A percentile compares a stretch with the other conserved stretches of the same genome.
Conservation (phyloP, 2,113 vertebrate genomes). For the Melanerpes formicivorus region DNA sequence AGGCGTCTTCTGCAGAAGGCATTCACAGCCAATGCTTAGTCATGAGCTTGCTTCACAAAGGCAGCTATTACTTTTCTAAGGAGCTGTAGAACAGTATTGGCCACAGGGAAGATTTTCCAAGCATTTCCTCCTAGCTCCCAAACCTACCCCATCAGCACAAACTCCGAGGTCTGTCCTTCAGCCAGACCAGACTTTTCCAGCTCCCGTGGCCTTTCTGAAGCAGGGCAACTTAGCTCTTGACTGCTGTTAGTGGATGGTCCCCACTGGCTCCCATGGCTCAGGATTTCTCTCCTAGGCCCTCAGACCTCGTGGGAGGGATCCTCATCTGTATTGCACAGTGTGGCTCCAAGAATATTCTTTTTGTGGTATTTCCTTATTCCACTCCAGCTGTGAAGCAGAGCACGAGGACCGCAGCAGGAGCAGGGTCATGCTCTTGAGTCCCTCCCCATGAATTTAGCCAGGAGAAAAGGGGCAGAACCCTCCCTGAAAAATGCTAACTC, state of each 20-base stretch:
- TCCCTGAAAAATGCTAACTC: neutral
- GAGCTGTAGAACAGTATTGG: neutral
- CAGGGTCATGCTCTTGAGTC: neutral
- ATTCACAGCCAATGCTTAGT: neutral
- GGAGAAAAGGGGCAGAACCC: neutral
- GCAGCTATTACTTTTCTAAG: accelerated
- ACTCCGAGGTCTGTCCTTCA: neutral
- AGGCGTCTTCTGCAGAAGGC: neutral
- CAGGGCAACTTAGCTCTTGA: neutral
- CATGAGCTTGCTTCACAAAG: neutral
- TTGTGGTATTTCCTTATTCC: neutral
- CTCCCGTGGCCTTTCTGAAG: neutral
- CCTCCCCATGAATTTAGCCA: neutral
- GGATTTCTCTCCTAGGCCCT: neutral
- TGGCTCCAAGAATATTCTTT: neutral
- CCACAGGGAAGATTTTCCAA: neutral
- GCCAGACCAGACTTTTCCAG: neutral
- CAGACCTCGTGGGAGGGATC: neutral
- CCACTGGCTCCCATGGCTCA: neutral
- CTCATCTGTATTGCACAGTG: neutral
- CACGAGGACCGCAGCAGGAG: neutral
- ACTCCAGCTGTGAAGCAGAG: neutral
- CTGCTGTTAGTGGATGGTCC: neutral
- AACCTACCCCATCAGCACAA: neutral
- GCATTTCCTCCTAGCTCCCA: neutral